Percentiles rank a stretch among this genome's conserved stretches.
phyloP scores from a whole-genome alignment of 2,113 vertebrate species.

The Pseudopipra pipra region DNA sequence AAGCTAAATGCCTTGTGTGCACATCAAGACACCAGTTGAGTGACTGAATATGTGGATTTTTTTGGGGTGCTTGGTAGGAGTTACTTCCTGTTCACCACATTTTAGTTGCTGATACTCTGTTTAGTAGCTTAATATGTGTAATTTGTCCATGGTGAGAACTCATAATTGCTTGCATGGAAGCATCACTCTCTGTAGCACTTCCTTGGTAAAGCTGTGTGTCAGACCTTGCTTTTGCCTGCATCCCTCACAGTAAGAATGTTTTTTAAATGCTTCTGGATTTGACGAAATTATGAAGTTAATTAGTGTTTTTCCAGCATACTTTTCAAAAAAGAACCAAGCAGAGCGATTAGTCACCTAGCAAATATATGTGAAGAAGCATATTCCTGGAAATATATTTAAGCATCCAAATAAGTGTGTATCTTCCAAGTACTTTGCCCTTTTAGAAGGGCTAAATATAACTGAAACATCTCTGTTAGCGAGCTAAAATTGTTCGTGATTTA shows the following conservation, averaged over 20 bases:
- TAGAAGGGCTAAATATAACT: constrained; percentile 30
- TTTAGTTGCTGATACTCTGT: neutral
- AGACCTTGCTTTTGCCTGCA: neutral
- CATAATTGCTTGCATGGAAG: neutral
- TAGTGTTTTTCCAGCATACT: neutral
- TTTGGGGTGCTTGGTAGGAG: neutral
- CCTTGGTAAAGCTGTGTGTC: neutral
- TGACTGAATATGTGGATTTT: neutral
- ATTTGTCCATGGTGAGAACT: neutral
- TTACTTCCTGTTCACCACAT: neutral
- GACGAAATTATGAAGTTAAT: neutral
- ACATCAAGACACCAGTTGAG: neutral
- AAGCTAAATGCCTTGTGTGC: neutral
- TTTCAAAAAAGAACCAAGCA: neutral
- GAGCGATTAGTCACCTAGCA: neutral
- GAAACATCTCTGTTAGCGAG: neutral
- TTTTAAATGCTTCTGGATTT: neutral
- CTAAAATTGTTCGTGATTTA: neutral
- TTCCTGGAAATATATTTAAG: neutral
- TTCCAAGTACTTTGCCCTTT: constrained; percentile 32
- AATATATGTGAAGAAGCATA: neutral
- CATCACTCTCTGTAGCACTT: neutral
- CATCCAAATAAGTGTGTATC: neutral
- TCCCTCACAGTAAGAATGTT: neutral
- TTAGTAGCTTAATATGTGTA: neutral